A percentile compares a stretch with the other conserved stretches of the same genome.
Conservation (phyloP, 2,113 vertebrate species). For the Quiscalus mexicanus region DNA sequence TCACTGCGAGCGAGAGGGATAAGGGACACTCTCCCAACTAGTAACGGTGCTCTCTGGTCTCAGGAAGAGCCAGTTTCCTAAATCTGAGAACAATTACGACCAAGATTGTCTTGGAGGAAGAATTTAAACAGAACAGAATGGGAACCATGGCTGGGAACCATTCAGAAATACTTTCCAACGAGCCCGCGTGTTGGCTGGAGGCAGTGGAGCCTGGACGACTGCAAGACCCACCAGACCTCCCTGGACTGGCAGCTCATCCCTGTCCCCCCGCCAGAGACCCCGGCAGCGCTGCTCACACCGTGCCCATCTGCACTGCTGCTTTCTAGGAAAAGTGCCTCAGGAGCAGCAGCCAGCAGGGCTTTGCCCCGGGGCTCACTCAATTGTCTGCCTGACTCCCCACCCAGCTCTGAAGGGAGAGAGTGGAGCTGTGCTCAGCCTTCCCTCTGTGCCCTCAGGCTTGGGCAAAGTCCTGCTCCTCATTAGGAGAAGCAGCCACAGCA, state of each 20-base stretch:
- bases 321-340: not conserved
- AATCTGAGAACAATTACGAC: conserved; percentile 62
- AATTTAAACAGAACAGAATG: conserved; percentile 49
- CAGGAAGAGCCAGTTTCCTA: conserved; percentile 59
- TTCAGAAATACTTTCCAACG: conserved; percentile 56
- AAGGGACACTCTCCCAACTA: not conserved
- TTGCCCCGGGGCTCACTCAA: not conserved
- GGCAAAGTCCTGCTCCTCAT: conserved; percentile 14
- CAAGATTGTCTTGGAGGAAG: conserved; percentile 7
- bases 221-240: not conserved
- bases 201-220: not conserved
- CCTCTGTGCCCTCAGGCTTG: not conserved
- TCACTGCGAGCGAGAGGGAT: not conserved
- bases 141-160: conserved; percentile 14
- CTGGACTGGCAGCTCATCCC: not conserved
- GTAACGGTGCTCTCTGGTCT: not conserved
- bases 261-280: not conserved
- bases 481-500: conserved; percentile 1
- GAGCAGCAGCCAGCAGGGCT: not conserved
- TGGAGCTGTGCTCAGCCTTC: not conserved
- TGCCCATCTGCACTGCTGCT: not conserved
- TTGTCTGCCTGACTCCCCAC: not conserved
- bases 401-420: not conserved
- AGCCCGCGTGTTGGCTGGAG: not conserved
- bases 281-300: not conserved